Base-by-base conservation (phyloP, 2,888 invertebrate genomes). In the Cerceris ruficornis region DNA sequence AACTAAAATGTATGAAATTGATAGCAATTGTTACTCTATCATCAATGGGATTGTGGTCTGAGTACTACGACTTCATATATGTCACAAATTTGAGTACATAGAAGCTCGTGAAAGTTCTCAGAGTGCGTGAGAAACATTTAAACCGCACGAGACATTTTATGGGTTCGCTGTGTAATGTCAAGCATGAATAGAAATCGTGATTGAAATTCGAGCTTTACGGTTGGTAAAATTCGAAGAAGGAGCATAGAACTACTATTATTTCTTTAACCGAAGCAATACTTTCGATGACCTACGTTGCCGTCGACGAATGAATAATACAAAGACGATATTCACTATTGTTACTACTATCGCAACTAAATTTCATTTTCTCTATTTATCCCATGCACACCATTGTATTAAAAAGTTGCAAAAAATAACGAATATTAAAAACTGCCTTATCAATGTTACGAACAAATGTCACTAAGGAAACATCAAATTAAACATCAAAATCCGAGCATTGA, bases 171-270 rank as follows among this genome's bases (percentile, higher is more conserved):
- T 61, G 58, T 52, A 57, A 61, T 58, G 28, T 52, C n/a, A 42
- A 13, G 17, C 57, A 15, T 54, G 61, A 68, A 70, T 79, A 64
- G 75, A 82, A 68, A 72, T 69, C 59, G 59, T 58, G 73, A 77
- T 76, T 67, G 84, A 76, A 82, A 80, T 76, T 69, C 60, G 60
- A 70, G 67, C 69, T 70, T 78, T 82, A 73, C 60, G 66, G 57
- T 62, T 70, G 65, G 52, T 60, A 52, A 15, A 61, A 68, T 71
- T 68, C 41, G 57, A 57, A 50, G 59, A 60, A 54, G 64, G 57
- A 77, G 67, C 69, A 55, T 59, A 17, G 60, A 17, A 43, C 11
- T 46, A 15, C n/a, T 13, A 14, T 46, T 62, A 7, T 61, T 17
- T 42, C 46, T 1, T 14, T 7, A 13, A 13, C 49, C 39, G 28